Evolutionary conservation across 2,113 vertebrate genomes (phyloP).

Genomic region (Anas platyrhynchos): DNA sequence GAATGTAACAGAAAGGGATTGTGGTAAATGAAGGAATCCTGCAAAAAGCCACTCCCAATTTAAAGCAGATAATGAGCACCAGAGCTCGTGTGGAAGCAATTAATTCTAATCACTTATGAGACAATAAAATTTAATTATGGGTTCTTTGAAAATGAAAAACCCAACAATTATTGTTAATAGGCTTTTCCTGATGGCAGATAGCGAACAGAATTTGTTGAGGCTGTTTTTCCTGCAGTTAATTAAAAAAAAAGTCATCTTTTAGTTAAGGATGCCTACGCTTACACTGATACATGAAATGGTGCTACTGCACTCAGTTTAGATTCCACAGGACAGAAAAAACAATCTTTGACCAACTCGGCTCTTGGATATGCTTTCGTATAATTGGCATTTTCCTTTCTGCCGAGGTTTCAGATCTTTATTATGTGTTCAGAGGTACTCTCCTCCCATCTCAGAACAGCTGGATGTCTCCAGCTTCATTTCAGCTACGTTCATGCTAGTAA

Average conservation of each 20-base stretch:
- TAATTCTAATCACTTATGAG: constrained; percentile 79
- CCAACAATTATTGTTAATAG: constrained; percentile 77
- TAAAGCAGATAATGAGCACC: constrained; percentile 65
- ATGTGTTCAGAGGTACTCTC: background rate
- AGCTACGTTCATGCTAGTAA: background rate
- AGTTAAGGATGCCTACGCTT: constrained; percentile 24
- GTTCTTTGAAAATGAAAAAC: constrained; percentile 70
- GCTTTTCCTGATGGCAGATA: constrained; percentile 65
- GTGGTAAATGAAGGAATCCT: constrained; percentile 66
- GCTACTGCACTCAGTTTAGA: background rate
- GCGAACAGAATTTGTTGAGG: constrained; percentile 70
- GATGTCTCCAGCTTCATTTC: constrained; percentile 21
- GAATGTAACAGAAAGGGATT: constrained; percentile 36
- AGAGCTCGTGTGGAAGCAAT: constrained; percentile 69
- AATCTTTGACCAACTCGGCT: constrained; percentile 36
- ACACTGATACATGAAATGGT: background rate
- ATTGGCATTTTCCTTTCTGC: constrained; percentile 14
- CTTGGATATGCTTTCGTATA: constrained; percentile 1
- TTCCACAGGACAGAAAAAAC: constrained; percentile 4
- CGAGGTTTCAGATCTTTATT: constrained; percentile 16
- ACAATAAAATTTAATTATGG: constrained; percentile 81
- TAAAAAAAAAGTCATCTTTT: constrained; percentile 11
- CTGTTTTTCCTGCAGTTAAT: constrained; percentile 59
- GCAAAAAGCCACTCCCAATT: constrained; percentile 59
- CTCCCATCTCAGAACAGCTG: background rate